These are phyloP conservation scores for Zaprionus camerounensis DNA, from an alignment of 1,140 invertebrate species.

Conservation along the genomic window DNA sequence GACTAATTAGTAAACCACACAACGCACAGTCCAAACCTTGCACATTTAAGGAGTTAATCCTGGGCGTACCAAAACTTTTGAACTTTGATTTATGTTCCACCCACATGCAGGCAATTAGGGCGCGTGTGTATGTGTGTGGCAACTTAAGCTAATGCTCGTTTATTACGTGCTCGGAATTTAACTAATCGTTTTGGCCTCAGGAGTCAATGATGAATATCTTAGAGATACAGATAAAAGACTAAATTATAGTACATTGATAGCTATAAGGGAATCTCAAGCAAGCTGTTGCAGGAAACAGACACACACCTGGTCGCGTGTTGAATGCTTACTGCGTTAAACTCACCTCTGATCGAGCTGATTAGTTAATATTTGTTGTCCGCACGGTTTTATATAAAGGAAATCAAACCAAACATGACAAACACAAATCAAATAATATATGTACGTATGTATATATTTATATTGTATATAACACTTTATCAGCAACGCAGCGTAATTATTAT, in stretches of 20 bases:
- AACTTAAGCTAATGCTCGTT: conserved; percentile 64
- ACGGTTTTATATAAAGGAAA: conserved; percentile 16
- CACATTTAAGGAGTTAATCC: conserved; percentile 71
- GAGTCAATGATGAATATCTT: conserved; percentile 14
- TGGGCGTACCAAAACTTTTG: conserved; percentile 65
- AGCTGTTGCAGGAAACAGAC: background rate
- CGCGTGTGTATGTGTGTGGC: conserved; percentile 26
- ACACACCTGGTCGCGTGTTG: conserved; percentile 62
- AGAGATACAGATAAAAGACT: conserved; percentile 34
- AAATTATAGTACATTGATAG: conserved; percentile 13
- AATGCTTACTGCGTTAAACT: conserved; percentile 43
- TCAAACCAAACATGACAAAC: conserved; percentile 11
- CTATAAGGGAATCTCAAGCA: conserved; percentile 10
- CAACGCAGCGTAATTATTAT: conserved; percentile 19
- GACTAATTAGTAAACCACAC: conserved; percentile 74
- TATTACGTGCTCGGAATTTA: conserved; percentile 73
- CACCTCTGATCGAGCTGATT: conserved; percentile 60
- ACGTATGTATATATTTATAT: background rate
- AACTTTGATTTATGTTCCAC: conserved; percentile 75
- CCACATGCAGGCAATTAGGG: conserved; percentile 60
- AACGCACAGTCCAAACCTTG: conserved; percentile 52
- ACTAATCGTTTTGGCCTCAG: conserved; percentile 14
- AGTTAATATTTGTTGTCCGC: conserved; percentile 22
- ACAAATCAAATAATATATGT: conserved; percentile 15
- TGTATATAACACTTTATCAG: conserved; percentile 3